Percentiles rank a stretch among this genome's conserved stretches.
These are phyloP conservation scores for Amblyornis subalaris DNA, from an alignment of 2,113 vertebrate genomes.

Conservation along the genomic window DNA sequence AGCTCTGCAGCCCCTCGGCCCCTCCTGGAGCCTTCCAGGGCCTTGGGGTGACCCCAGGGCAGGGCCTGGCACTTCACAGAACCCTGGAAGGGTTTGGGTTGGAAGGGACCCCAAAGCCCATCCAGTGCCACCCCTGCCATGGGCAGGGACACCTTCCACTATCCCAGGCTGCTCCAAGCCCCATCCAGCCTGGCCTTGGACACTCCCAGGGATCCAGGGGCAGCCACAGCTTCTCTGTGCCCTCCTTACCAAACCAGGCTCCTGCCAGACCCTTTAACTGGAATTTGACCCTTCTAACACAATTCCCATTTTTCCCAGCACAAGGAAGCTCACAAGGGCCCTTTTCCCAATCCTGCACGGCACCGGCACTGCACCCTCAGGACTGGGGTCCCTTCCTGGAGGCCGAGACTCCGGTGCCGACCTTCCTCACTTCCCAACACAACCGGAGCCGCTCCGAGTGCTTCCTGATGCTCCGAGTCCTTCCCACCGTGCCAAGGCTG, in stretches of 20 bases:
- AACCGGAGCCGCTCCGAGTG: neutral
- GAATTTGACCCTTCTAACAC: slow-evolving; percentile 49
- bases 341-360: neutral
- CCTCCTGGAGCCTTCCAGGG: neutral
- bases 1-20: too few species aligned
- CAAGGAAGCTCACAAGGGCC: slow-evolving; percentile 8
- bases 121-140: neutral
- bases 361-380: neutral
- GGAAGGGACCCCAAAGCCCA: neutral
- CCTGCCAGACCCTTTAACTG: slow-evolving; percentile 58
- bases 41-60: neutral
- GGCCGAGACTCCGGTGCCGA: accelerated
- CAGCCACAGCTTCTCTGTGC: neutral
- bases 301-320: slow-evolving; percentile 50
- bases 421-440: neutral
- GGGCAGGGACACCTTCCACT: neutral
- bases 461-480: neutral
- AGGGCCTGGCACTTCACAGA: neutral
- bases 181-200: neutral
- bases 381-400: accelerated
- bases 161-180: neutral
- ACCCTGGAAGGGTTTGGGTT: neutral
- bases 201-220: neutral
- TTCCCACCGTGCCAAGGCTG: neutral
- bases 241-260: slow-evolving; percentile 63